Conservation (phyloP, 2,797 vertebrate species). For the Aulostomus chinensis region DNA sequence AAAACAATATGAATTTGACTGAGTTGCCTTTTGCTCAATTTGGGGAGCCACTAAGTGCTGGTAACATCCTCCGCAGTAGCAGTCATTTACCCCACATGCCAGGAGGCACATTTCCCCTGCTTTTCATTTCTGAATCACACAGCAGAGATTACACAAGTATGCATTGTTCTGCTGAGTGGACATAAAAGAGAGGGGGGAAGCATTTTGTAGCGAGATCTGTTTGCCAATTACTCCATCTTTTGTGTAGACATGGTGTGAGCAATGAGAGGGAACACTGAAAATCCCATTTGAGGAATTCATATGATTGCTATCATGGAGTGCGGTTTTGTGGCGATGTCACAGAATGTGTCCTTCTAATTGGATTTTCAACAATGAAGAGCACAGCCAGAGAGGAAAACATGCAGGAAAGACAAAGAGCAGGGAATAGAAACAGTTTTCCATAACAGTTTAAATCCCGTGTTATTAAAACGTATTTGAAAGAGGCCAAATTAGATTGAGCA, state of each 20-base stretch:
- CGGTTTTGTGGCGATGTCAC: slow-evolving; percentile 49
- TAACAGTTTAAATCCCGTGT: too few relatives aligned
- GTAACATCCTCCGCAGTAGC: slow-evolving; percentile 7
- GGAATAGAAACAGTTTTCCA: slow-evolving; percentile 11
- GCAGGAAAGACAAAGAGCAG: not conserved
- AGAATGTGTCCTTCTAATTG: slow-evolving; percentile 71
- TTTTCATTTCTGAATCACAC: slow-evolving; percentile 56
- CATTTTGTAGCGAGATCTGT: slow-evolving; percentile 62
- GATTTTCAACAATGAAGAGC: slow-evolving; percentile 62
- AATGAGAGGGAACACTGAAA: slow-evolving; percentile 48
- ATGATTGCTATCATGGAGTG: slow-evolving; percentile 55
- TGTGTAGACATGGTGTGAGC: slow-evolving; percentile 62
- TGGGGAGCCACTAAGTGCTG: slow-evolving; percentile 26
- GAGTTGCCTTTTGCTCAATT: slow-evolving; percentile 19
- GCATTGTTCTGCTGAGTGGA: slow-evolving; percentile 63
- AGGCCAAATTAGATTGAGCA: too few relatives aligned
- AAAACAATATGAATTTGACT: slow-evolving; percentile 11
- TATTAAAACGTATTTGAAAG: too few relatives aligned
- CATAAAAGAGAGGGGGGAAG: slow-evolving; percentile 55
- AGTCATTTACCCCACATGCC: slow-evolving; percentile 35
- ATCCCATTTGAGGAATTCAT: slow-evolving; percentile 71
- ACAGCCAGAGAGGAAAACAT: slow-evolving; percentile 23
- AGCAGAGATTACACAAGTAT: slow-evolving; percentile 56
- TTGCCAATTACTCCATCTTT: slow-evolving; percentile 73
- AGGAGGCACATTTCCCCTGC: slow-evolving; percentile 50